Conservation (phyloP, 2,888 invertebrate species). For the Crossocerus cetratus region DNA sequence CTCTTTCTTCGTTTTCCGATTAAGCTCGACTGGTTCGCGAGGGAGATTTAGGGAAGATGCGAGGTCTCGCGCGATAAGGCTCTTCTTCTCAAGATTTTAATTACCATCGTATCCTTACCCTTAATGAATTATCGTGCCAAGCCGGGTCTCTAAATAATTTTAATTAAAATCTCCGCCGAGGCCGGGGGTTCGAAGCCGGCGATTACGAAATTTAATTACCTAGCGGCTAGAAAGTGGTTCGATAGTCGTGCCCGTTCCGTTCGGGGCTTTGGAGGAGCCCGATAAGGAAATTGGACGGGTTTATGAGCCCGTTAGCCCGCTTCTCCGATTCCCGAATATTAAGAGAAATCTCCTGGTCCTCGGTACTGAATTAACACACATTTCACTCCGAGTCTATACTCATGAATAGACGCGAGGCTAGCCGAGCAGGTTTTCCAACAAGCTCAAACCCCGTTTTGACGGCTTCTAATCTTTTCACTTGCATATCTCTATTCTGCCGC, state of each 20-base stretch:
- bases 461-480: background rate
- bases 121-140: constrained; percentile 69
- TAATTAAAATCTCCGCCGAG: constrained; percentile 66
- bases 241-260: constrained; percentile 33
- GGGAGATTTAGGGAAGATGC: constrained; percentile 8
- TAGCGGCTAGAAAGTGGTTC: constrained; percentile 42
- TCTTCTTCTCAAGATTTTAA: constrained; percentile 67
- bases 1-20: constrained; percentile 6
- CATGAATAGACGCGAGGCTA: background rate
- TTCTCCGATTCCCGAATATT: too few species aligned
- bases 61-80: constrained; percentile 40
- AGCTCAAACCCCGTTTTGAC: background rate
- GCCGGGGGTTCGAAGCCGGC: constrained; percentile 35
- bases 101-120: constrained; percentile 70
- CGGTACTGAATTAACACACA: too few species aligned
- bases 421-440: background rate
- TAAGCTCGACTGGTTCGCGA: background rate
- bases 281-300: constrained; percentile 29
- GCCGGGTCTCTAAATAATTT: constrained; percentile 69
- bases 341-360: too few species aligned
- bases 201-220: constrained; percentile 68
- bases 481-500: background rate
- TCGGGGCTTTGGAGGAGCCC: background rate
- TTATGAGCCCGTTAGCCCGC: too few species aligned
- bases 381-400: background rate